Evolutionary conservation across 2,888 invertebrate genomes (phyloP), one percentile per base, ranked within the genome.

Genomic region (Drosophila subquinaria): DNA sequence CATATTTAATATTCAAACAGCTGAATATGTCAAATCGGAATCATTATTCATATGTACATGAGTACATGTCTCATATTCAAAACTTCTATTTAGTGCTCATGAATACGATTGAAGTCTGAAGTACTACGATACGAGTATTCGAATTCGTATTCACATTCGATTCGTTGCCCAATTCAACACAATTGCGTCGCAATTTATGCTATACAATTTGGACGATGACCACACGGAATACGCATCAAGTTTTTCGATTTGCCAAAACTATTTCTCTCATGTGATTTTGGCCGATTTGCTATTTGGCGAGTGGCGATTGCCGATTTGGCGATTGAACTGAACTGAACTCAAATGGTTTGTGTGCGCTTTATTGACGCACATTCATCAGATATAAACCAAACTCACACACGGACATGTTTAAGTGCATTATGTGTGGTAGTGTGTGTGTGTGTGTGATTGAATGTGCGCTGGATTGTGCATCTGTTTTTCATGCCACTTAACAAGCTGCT

Each of bases 231-330:
- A 36, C 69, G 52, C 51, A 57, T 27, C 17, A 59, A 74, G 57
- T 69, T 81, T 89, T 81, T 75, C 87, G 78, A 75, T 89, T 89
- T 69, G 69, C 51, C 45, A 48, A 68, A 86, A 86, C 87, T 69
- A 85, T 79, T 85, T 67, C 56, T 65, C 48, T 68, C 68, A 76
- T 76, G 48, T 65, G 74, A 69, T 78, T 79, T 67, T 57, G 62
- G 61, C 13, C 40, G 51, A 62, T 71, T 71, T 43, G 51, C 68
- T 55, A 69, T 55, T 76, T 77, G 79, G 13, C 59, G 40, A 59
- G 69, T 64, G 55, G 30, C 53, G 50, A 59, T 62, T n/a, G n/a
- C n/a, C n/a, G 60, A 69, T 55, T 76, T 77, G 79, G n/a, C 62
- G 23, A 70, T 69, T 71, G 51, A 69, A 69, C 42, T 66, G 51